Evolutionary conservation across 2,888 invertebrate genomes (phyloP), one percentile per base, ranked within the genome.

Genomic region (Heliothis peltigera): DNA sequence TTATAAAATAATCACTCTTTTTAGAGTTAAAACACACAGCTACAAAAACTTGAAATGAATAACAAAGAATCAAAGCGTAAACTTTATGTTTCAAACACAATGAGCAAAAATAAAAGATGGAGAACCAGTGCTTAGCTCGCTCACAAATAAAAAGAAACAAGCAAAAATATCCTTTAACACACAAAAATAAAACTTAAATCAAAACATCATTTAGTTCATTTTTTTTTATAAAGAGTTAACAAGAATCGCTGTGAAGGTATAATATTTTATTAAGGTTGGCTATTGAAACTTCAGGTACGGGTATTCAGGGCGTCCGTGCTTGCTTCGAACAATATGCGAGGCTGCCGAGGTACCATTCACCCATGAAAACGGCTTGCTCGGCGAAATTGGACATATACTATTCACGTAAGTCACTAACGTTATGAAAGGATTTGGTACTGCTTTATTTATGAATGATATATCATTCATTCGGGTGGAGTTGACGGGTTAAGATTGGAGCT

Each of bases 261-360:
- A 84, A 85, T 86, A 84, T 83, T 83, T 81, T 81, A 84, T 80
- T 80, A 79, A 82, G 75, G 70, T 70, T 64, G 56, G 77, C 76
- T 74, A 83, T 85, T 84, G 77, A 81, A 85, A 86, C 78, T 89
- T 69, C 87, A 97, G 96, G 83, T 95, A 96, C 80, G 96, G 96
- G 15, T 95, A 96, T 77, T 94, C 96, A 59, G 97, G 97, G 6
- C 95, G 96, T 74, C 96, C 96, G 42, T 98, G 98, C 89, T 88
- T 98, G 78, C 91, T 98, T 72, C 96, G 97, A 79, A 96, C 96
- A 75, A 97, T 98, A 86, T 98, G 98, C 86, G 97, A 98, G 87
- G 96, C 97, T 28, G 96, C 97, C 0, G 96, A 96, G 79, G 93
- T 96, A 68, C 96, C 97, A 55, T 96, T 97, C 83, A 95, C 95